Evolutionary conservation across 2,888 invertebrate species (phyloP), one percentile per base, ranked within the genome.

Genomic region (Drosophila recens): DNA sequence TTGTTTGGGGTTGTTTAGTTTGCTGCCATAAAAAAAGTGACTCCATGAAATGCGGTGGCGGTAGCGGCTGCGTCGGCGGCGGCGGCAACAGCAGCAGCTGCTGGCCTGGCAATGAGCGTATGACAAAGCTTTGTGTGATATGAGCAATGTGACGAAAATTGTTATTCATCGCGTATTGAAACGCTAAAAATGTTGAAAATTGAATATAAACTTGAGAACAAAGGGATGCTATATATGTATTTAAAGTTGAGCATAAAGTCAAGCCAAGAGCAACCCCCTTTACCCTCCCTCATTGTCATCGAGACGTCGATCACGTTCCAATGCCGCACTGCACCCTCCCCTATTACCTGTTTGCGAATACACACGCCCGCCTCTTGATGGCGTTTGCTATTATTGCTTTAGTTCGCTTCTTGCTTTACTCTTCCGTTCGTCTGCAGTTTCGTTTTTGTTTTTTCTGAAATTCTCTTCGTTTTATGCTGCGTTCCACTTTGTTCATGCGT

Each of bases 281-380:
- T 40, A 46, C 57, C 43, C 43, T 51, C 38, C 36, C 54, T 51
- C 51, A 46, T 61, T 72, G 62, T 52, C 62, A 20, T 33, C 33
- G 33, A 42, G 66, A 64, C 64, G 73, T 69, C 71, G 82, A 71
- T 78, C 75, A 73, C 67, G 72, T 75, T 69, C 66, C 61, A 46
- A 62, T 64, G 69, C 56, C 59, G 17, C 51, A 51, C 67, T 49
- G 51, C 36, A 62, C 46, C 67, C 52, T 66, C 67, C 67, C 69
- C 54, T 61, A 42, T 78, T 86, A 85, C 86, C 88, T 86, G 84
- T 86, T 88, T 82, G 75, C 67, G 62, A 80, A 78, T 80, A 76
- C 72, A 75, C 48, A 17, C 51, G n/a, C 56, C 45, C 40, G 79
- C 64, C 43, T 63, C 43, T 63, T 23, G 20, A 33, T 69, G 58